Percentiles rank a stretch among this genome's conserved stretches.
Evolutionary conservation across 2,113 vertebrate species (phyloP).

Genomic region (Gulo gulo): DNA sequence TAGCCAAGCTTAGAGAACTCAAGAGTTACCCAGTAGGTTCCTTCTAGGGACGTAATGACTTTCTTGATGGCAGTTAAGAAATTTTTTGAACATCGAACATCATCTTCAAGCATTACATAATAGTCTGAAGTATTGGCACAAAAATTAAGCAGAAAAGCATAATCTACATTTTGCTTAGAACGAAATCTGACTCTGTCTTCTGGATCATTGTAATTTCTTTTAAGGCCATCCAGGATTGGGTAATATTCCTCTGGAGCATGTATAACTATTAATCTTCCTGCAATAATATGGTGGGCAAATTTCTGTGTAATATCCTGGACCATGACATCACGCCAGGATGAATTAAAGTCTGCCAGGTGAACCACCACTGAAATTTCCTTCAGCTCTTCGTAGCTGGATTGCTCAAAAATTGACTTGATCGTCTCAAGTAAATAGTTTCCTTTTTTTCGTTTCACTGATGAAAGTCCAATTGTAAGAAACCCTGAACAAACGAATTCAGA

Average conservation of each 20-base stretch:
- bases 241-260: constrained; percentile 96
- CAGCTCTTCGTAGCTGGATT: constrained; percentile 97
- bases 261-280: constrained; percentile 95
- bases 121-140: constrained; percentile 99
- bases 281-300: constrained; percentile 98
- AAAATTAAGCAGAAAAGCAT: constrained; percentile 93
- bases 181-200: constrained; percentile 96
- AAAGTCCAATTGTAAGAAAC: constrained; percentile 96
- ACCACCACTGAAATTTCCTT: constrained; percentile 97
- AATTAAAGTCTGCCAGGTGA: constrained; percentile 95
- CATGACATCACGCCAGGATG: constrained; percentile 92
- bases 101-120: constrained; percentile 98
- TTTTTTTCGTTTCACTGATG: constrained; percentile 95
- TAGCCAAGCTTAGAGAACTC: constrained; percentile 99
- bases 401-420: constrained; percentile 97
- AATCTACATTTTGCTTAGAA: constrained; percentile 98
- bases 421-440: constrained; percentile 97
- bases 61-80: constrained; percentile 98
- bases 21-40: constrained; percentile 97
- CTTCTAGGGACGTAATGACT: constrained; percentile 95
- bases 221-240: constrained; percentile 93
- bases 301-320: constrained; percentile 96
- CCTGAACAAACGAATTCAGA: constrained; percentile 84
- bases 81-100: constrained; percentile 95
- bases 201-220: constrained; percentile 98